These are phyloP conservation scores for Danio tinwini DNA, from an alignment of 2,797 vertebrate species.

Conservation along the genomic window DNA sequence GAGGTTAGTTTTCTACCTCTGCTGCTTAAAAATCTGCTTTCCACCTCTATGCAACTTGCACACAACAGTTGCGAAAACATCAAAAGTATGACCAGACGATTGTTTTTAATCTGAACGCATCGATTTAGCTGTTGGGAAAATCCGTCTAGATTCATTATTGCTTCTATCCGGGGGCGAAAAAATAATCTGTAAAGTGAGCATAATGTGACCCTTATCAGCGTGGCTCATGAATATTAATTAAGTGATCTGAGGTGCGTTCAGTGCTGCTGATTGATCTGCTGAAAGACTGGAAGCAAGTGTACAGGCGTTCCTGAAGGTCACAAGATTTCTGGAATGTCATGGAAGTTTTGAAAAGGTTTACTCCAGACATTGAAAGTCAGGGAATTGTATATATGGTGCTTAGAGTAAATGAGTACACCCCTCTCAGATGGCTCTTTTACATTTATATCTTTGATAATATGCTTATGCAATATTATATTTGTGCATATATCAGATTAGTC, in stretches of 20 bases:
- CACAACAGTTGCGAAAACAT: background rate
- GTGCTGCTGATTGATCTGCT: constrained; percentile 8
- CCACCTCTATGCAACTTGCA: background rate
- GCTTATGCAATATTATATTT: no score
- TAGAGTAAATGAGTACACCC: no score
- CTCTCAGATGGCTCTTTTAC: no score
- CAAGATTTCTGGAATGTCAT: no score
- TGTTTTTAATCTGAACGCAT: constrained; percentile 16
- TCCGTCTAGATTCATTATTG: background rate
- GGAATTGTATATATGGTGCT: no score
- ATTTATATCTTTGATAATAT: background rate
- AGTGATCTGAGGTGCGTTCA: background rate
- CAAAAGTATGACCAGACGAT: background rate
- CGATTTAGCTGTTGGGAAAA: background rate
- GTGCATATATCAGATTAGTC: no score
- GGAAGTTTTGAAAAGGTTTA: no score
- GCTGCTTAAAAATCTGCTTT: background rate
- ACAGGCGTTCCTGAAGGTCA: no score
- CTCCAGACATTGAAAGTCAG: no score
- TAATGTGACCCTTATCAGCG: background rate
- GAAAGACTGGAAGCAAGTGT: background rate
- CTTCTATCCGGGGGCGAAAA: background rate
- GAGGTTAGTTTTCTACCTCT: constrained; percentile 1
- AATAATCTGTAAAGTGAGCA: background rate
- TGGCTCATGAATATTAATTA: constrained; percentile 28